These are phyloP conservation scores for Eupelmus urozonus DNA, from an alignment of 2,888 invertebrate species.

Conservation along the genomic window DNA sequence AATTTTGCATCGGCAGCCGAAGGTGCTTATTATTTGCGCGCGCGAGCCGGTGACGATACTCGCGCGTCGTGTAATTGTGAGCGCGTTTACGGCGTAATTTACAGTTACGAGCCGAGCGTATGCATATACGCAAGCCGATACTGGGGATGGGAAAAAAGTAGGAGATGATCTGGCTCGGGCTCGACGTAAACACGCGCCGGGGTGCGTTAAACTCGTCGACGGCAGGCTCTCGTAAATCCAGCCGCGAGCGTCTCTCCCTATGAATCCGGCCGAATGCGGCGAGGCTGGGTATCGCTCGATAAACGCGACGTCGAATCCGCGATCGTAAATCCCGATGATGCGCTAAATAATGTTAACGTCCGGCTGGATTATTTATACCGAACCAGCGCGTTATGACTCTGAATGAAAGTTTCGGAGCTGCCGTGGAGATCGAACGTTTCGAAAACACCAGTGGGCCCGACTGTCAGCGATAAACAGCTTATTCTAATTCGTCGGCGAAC, in stretches of 20 bases:
- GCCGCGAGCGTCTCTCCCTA: no score
- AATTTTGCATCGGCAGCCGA: constrained; percentile 28
- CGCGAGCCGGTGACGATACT: neutral
- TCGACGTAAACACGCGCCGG: neutral
- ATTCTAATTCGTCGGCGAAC: neutral
- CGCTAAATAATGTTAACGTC: neutral
- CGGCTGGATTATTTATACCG: neutral
- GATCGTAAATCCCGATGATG: constrained; percentile 24
- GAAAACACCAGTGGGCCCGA: neutral
- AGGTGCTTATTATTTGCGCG: constrained; percentile 35
- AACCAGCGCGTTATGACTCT: neutral
- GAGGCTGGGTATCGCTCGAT: neutral
- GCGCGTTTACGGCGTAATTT: constrained; percentile 22
- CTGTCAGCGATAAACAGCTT: neutral
- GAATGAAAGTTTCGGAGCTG: no score
- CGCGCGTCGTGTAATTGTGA: constrained; percentile 32
- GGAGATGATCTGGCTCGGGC: neutral
- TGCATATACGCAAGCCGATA: neutral
- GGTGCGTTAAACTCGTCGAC: no score
- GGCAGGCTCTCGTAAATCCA: no score
- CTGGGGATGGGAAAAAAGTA: neutral
- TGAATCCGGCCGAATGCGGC: no score
- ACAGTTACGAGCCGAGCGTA: constrained; percentile 17
- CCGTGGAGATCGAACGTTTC: no score
- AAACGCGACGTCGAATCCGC: no score